A percentile compares a stretch with the other conserved stretches of the same genome.
Conservation (phyloP, 2,797 vertebrate species). For the Knipowitschia caucasica region DNA sequence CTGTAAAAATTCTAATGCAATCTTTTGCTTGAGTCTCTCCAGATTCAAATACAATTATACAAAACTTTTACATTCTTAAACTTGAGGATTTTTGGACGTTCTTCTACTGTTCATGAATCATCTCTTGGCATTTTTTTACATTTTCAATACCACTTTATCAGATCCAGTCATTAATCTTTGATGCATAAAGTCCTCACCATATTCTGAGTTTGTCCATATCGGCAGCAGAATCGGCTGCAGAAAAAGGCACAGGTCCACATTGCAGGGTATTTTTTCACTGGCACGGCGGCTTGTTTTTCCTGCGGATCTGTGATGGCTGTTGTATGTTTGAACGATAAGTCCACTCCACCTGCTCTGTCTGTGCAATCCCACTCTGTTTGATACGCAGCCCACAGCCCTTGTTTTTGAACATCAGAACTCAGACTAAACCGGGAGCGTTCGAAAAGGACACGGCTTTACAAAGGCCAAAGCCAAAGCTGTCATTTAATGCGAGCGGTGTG, state of each 20-base stretch:
- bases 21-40: too few species aligned
- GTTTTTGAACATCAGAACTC: neutral
- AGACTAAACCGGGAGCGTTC: neutral
- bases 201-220: neutral
- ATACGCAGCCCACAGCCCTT: neutral
- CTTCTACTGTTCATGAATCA: neutral
- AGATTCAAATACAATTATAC: too few species aligned
- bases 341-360: slow-evolving; percentile 2
- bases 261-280: neutral
- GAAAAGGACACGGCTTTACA: neutral
- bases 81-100: neutral
- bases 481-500: slow-evolving; percentile 1
- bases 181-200: neutral
- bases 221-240: neutral
- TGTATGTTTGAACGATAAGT: neutral
- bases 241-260: neutral
- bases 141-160: neutral
- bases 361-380: neutral
- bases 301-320: neutral
- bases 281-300: neutral
- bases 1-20: too few species aligned
- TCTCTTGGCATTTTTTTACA: neutral
- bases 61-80: too few species aligned
- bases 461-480: neutral
- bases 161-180: neutral